These are phyloP conservation scores for Ochotona princeps DNA, from an alignment of 2,113 vertebrate species.

Conservation along the genomic window DNA sequence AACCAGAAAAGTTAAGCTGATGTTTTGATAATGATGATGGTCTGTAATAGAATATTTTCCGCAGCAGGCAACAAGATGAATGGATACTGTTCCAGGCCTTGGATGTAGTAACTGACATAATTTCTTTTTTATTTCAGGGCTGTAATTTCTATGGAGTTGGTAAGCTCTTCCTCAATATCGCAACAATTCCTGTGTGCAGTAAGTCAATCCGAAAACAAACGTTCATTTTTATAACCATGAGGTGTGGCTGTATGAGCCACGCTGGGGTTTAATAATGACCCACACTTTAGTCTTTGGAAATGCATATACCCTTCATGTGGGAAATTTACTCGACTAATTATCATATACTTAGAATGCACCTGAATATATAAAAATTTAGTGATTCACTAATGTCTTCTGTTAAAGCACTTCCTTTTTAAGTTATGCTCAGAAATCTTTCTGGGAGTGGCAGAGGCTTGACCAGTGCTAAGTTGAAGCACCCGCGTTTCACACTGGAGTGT, in stretches of 20 bases:
- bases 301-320: not conserved
- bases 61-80: not conserved
- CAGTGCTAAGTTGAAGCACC: too few relatives aligned
- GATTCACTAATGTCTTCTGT: not conserved
- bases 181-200: not conserved
- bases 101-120: not conserved
- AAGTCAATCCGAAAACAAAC: not conserved
- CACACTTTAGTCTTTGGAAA: not conserved
- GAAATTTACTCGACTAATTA: not conserved
- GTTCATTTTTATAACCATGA: not conserved
- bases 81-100: not conserved
- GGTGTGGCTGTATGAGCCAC: not conserved
- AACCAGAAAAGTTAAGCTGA: not conserved
- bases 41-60: not conserved
- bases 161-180: not conserved
- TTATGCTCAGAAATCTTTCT: not conserved
- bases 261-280: not conserved
- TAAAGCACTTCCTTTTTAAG: constrained; percentile 23
- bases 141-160: not conserved
- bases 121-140: not conserved
- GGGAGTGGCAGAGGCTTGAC: not conserved
- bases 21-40: not conserved
- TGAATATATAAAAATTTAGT: not conserved
- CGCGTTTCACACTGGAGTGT: too few relatives aligned
- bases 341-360: not conserved